Evolutionary conservation across 2,797 vertebrate species (phyloP).

Genomic region (Pyrocephalus nanus): DNA sequence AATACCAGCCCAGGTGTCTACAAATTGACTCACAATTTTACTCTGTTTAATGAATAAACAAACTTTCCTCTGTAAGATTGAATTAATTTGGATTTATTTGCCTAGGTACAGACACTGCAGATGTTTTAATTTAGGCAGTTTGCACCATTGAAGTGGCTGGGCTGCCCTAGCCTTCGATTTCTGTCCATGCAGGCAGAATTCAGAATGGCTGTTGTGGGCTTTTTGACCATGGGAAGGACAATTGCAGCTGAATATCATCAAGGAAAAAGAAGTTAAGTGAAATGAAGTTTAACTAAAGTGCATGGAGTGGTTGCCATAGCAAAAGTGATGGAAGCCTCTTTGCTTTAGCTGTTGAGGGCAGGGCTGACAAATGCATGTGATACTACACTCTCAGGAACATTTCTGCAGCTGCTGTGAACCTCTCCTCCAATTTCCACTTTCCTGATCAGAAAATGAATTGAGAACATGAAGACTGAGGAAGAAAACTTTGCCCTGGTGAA

Average conservation of each 20-base stretch:
- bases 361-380: slow-evolving; percentile 3
- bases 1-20: slow-evolving; percentile 1
- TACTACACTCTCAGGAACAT: not conserved
- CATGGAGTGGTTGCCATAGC: slow-evolving; percentile 36
- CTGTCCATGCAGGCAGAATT: not conserved
- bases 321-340: slow-evolving; percentile 39
- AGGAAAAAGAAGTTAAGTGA: slow-evolving; percentile 13
- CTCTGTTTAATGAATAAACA: slow-evolving; percentile 63
- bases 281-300: slow-evolving; percentile 23
- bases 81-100: slow-evolving; percentile 62
- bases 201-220: not conserved
- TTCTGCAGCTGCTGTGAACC: not conserved
- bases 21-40: slow-evolving; percentile 44
- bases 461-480: not conserved
- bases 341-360: not conserved
- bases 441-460: not conserved
- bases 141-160: not conserved
- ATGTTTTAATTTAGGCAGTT: slow-evolving; percentile 49
- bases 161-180: not conserved
- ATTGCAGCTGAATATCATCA: not conserved
- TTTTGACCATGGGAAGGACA: slow-evolving; percentile 23
- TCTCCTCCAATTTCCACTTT: slow-evolving; percentile 30
- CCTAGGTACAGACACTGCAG: slow-evolving; percentile 16
- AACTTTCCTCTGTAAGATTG: slow-evolving; percentile 15
- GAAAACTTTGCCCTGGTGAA: not conserved